phyloP scores from a whole-genome alignment of 2,888 invertebrate genomes.

The Polietes domitor region DNA sequence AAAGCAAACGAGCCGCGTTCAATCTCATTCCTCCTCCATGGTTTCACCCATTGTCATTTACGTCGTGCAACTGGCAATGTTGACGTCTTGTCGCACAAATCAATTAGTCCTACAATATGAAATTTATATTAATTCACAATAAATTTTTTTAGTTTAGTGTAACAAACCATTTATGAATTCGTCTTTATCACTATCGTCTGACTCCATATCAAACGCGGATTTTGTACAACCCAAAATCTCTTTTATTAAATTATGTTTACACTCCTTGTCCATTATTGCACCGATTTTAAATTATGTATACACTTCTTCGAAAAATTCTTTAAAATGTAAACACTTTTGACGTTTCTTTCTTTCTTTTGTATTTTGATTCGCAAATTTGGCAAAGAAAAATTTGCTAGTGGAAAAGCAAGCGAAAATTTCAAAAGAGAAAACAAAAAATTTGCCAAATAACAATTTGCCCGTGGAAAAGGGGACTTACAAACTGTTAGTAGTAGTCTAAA shows the following conservation, averaged over 20 bases:
- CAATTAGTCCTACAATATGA: slow-evolving; percentile 2
- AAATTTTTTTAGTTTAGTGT: neutral
- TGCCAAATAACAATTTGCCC: neutral
- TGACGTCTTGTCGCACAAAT: slow-evolving; percentile 9
- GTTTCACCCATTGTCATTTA: slow-evolving; percentile 4
- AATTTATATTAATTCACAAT: slow-evolving; percentile 1
- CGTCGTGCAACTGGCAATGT: neutral
- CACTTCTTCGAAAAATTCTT: neutral
- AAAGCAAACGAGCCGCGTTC: slow-evolving; percentile 30
- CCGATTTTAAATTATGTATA: slow-evolving; percentile 19
- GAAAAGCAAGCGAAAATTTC: slow-evolving; percentile 2
- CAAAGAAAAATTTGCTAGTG: slow-evolving; percentile 6
- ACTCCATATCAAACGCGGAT: slow-evolving; percentile 6
- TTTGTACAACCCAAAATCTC: slow-evolving; percentile 5
- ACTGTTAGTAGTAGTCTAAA: no score
- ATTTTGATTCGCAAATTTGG: neutral
- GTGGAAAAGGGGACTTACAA: slow-evolving; percentile 1
- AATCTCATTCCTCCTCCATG: neutral
- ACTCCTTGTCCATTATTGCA: slow-evolving; percentile 1
- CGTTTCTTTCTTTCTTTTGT: neutral
- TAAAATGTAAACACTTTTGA: slow-evolving; percentile 5
- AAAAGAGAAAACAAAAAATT: neutral
- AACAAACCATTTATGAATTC: slow-evolving; percentile 18
- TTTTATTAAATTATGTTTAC: slow-evolving; percentile 2
- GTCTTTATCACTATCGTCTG: slow-evolving; percentile 28